Conservation (phyloP, 2,113 vertebrate genomes). For the Corythaixoides concolor region DNA sequence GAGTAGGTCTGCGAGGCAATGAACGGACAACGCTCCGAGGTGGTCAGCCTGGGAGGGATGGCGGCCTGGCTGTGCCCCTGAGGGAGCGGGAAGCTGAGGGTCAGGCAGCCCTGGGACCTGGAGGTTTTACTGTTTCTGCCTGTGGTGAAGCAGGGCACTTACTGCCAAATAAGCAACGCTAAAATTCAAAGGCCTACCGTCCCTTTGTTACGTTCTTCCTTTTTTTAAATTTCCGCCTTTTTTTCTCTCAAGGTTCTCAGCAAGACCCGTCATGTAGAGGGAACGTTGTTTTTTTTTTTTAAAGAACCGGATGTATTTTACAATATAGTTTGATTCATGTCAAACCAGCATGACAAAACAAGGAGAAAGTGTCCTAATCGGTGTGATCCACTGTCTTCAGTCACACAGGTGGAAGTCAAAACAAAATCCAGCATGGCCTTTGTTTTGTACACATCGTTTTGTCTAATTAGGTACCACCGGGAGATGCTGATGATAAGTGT, state of each 20-base stretch:
- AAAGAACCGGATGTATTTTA: not conserved
- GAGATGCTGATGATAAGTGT: fast-evolving
- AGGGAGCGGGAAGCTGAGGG: too few species aligned
- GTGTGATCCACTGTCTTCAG: not conserved
- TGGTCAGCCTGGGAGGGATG: fast-evolving
- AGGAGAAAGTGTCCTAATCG: not conserved
- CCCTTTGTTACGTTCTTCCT: constrained; percentile 85
- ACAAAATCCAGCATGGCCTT: not conserved
- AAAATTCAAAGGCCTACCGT: not conserved
- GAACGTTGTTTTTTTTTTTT: not conserved
- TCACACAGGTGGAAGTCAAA: not conserved
- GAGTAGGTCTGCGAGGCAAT: not conserved
- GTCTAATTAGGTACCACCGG: not conserved
- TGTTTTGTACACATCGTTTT: not conserved
- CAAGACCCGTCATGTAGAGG: constrained; percentile 82
- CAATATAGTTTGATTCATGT: not conserved
- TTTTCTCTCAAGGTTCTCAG: constrained; percentile 84
- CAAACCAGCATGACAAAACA: not conserved
- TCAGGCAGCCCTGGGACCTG: fast-evolving
- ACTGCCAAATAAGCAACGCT: fast-evolving
- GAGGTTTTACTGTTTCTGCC: not conserved
- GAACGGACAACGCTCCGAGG: fast-evolving
- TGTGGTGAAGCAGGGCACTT: not conserved
- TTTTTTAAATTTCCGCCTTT: constrained; percentile 83
- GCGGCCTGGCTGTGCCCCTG: too few species aligned